A percentile compares a stretch with the other conserved stretches of the same genome.
Evolutionary conservation across 2,797 vertebrate genomes (phyloP).

Genomic region (Monodelphis domestica): DNA sequence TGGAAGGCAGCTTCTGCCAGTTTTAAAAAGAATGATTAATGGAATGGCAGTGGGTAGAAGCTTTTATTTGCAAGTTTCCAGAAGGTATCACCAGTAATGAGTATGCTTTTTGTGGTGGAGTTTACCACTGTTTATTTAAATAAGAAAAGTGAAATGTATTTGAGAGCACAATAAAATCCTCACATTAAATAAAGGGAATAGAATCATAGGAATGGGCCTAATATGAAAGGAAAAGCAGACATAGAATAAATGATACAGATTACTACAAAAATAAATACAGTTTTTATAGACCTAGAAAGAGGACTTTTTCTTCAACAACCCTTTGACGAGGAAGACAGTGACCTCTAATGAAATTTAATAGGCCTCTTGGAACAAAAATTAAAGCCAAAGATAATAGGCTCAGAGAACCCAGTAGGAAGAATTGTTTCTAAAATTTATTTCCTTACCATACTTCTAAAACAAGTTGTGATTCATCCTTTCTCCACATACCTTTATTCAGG

Average conservation of each 20-base stretch:
- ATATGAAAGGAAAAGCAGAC: conserved; percentile 23
- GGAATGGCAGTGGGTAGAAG: background rate
- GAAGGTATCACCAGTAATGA: conserved; percentile 36
- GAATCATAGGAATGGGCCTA: conserved; percentile 21
- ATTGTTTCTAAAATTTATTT: background rate
- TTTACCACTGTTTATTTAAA: conserved; percentile 18
- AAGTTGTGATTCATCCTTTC: background rate
- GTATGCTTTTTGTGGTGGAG: conserved; percentile 32
- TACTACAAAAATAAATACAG: conserved; percentile 4
- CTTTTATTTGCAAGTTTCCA: conserved; percentile 43
- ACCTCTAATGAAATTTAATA: conserved; percentile 33
- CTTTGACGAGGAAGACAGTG: conserved; percentile 49
- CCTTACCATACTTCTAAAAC: background rate
- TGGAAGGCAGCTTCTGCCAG: conserved; percentile 33
- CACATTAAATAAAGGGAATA: conserved; percentile 34
- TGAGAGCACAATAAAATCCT: conserved; percentile 29
- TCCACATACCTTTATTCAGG: conserved; percentile 19
- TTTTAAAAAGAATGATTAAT: conserved; percentile 47
- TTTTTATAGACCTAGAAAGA: conserved; percentile 3
- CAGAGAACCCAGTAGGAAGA: conserved; percentile 4
- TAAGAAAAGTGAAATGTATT: conserved; percentile 26
- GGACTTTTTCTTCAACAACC: conserved; percentile 16
- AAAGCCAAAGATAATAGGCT: background rate
- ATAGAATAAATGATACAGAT: background rate
- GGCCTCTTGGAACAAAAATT: conserved; percentile 21